phyloP scores from a whole-genome alignment of 2,888 invertebrate genomes.

The Aporophyla lueneburgensis region DNA sequence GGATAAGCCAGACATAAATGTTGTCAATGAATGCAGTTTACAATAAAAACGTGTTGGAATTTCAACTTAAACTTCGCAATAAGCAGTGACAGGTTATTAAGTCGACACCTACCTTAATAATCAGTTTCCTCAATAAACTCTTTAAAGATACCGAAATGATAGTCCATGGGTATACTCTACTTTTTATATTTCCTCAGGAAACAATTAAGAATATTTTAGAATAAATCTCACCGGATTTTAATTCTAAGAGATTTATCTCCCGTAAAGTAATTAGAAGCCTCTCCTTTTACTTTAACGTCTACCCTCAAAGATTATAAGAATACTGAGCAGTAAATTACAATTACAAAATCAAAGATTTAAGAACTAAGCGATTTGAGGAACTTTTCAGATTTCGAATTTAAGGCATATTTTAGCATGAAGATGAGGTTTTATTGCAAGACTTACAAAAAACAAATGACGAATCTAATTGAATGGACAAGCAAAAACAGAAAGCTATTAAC shows the following conservation, averaged over 20 bases:
- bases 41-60: slow-evolving; percentile 45
- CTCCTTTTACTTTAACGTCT: slow-evolving; percentile 48
- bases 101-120: slow-evolving; percentile 47
- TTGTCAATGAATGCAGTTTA: slow-evolving; percentile 37
- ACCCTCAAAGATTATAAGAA: slow-evolving; percentile 42
- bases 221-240: slow-evolving; percentile 48
- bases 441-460: slow-evolving; percentile 15
- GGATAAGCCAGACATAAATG: slow-evolving; percentile 26
- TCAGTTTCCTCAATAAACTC: slow-evolving; percentile 47
- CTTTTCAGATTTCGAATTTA: slow-evolving; percentile 16
- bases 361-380: slow-evolving; percentile 13
- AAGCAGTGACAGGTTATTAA: slow-evolving; percentile 49
- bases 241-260: slow-evolving; percentile 57
- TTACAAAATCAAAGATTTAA: slow-evolving; percentile 41
- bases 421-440: slow-evolving; percentile 16
- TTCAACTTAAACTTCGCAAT: slow-evolving; percentile 49
- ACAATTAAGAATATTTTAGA: slow-evolving; percentile 42
- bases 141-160: slow-evolving; percentile 44
- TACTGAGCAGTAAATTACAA: slow-evolving; percentile 44
- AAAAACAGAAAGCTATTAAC: slow-evolving; percentile 31
- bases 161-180: slow-evolving; percentile 9
- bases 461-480: not conserved
- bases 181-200: slow-evolving; percentile 50
- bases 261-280: slow-evolving; percentile 57
- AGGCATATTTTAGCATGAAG: slow-evolving; percentile 14